Conservation (phyloP, 2,797 vertebrate genomes). For the Myotis myotis region DNA sequence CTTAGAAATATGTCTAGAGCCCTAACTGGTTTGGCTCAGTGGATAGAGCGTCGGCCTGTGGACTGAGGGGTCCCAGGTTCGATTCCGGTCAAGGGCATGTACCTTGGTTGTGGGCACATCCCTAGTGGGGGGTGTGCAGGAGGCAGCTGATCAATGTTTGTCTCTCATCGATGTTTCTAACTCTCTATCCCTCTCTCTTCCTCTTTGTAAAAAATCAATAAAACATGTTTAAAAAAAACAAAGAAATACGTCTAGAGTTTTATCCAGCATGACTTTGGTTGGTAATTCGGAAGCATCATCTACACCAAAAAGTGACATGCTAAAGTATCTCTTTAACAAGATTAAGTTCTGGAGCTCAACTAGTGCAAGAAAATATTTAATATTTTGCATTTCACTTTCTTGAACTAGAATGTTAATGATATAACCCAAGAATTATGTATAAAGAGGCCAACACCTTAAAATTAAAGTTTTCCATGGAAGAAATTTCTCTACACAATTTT, state of each 20-base stretch:
- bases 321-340: background rate
- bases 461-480: background rate
- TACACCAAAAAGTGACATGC: background rate
- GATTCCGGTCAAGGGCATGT: too few species aligned
- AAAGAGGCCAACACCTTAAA: background rate
- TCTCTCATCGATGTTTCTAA: too few species aligned
- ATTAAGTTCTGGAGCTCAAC: background rate
- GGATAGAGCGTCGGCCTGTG: too few species aligned
- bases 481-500: background rate
- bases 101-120: too few species aligned
- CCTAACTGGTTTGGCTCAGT: too few species aligned
- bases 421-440: background rate
- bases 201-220: too few species aligned
- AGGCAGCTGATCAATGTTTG: too few species aligned
- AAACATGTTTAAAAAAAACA: too few species aligned
- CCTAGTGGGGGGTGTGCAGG: too few species aligned
- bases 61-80: too few species aligned
- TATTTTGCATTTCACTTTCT: constrained; percentile 9
- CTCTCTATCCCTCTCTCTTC: too few species aligned
- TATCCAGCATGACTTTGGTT: background rate
- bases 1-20: constrained; percentile 1
- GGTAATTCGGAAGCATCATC: background rate
- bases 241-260: constrained; percentile 3
- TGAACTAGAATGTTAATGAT: background rate
- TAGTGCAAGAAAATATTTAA: background rate